Evolutionary conservation across 2,888 invertebrate species (phyloP).

Genomic region (Pardosa pseudoannulata): DNA sequence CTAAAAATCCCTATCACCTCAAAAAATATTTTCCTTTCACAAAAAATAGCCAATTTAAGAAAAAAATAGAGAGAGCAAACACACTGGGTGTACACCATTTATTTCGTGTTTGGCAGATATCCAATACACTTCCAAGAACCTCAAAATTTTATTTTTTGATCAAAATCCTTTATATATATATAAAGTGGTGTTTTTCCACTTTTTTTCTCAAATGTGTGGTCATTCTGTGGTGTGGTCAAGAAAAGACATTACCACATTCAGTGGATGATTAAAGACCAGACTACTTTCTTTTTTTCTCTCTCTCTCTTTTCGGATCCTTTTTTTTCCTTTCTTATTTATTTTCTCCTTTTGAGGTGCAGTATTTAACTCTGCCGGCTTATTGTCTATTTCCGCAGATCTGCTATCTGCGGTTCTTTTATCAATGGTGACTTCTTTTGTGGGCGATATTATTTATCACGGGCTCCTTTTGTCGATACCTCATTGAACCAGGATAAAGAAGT

Average conservation of each 20-base stretch:
- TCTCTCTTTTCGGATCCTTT: not conserved
- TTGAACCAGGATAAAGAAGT: not conserved
- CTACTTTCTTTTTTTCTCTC: not conserved
- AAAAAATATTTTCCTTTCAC: no score
- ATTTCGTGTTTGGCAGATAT: no score
- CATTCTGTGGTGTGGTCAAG: not conserved
- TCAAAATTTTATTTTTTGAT: no score
- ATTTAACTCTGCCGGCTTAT: not conserved
- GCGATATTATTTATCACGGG: not conserved
- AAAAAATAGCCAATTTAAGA: no score
- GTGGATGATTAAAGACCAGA: not conserved
- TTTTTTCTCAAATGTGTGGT: no score
- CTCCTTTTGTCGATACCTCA: conserved; percentile 4
- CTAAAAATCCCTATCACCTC: no score
- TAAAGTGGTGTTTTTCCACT: no score
- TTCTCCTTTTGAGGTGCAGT: not conserved
- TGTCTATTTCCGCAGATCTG: conserved; percentile 7
- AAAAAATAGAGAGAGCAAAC: no score
- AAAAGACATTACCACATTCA: not conserved
- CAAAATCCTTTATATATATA: no score
- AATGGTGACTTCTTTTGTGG: not conserved
- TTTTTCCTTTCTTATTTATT: not conserved
- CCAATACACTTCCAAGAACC: no score
- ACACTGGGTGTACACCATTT: no score
- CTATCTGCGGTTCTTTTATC: not conserved